Percentiles rank a stretch among this genome's conserved stretches.
phyloP scores from a whole-genome alignment of 2,797 vertebrate genomes.

The Scarus forsteni region DNA sequence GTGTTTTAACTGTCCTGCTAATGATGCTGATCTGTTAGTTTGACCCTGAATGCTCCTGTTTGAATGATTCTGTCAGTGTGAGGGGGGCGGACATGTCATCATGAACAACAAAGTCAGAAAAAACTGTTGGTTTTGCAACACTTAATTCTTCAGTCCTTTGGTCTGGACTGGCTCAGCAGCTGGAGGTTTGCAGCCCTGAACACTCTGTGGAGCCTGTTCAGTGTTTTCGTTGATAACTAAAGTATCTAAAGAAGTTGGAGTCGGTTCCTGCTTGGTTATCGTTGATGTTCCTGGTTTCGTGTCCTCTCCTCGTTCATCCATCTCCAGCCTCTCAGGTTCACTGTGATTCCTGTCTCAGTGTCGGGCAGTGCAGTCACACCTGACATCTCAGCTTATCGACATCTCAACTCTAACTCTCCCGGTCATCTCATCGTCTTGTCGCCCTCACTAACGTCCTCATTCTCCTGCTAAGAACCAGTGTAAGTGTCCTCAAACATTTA shows the following conservation, averaged over 20 bases:
- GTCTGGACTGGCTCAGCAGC: too few relatives aligned
- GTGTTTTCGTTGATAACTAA: too few relatives aligned
- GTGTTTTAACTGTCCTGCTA: background rate
- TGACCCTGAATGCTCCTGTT: background rate
- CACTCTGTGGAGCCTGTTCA: too few relatives aligned
- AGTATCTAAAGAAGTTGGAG: too few relatives aligned
- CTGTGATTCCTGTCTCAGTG: background rate
- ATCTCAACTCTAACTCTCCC: too few relatives aligned
- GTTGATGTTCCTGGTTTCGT: background rate
- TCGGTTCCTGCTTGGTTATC: too few relatives aligned
- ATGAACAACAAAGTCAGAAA: background rate
- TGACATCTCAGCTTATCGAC: too few relatives aligned
- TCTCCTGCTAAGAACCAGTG: constrained; percentile 64
- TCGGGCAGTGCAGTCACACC: constrained; percentile 7
- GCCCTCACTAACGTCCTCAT: constrained; percentile 42
- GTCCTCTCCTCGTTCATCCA: background rate
- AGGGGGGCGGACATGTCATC: background rate
- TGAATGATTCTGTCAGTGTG: too few relatives aligned
- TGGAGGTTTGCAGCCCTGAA: too few relatives aligned
- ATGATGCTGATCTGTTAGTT: constrained; percentile 5
- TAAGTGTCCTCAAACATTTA: constrained; percentile 80
- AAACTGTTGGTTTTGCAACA: too few relatives aligned
- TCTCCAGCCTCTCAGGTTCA: constrained; percentile 5
- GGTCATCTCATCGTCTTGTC: constrained; percentile 30
- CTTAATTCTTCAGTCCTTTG: too few relatives aligned